These are phyloP conservation scores for Drosophila pseudoobscura DNA, from an alignment of 1,140 invertebrate genomes.

Conservation along the genomic window DNA sequence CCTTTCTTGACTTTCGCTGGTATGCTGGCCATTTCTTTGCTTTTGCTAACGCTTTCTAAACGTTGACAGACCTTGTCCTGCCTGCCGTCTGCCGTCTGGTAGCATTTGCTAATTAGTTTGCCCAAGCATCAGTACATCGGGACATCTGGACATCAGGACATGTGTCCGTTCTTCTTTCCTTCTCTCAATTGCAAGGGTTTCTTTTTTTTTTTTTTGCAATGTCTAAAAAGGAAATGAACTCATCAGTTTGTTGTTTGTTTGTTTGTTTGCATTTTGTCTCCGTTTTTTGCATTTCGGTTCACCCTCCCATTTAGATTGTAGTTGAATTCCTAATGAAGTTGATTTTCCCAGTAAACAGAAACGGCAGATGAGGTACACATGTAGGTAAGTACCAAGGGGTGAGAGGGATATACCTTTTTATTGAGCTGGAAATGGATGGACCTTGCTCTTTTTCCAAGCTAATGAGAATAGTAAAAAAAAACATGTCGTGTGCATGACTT, in stretches of 20 bases:
- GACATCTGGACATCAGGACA: conserved; percentile 37
- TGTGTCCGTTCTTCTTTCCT: conserved; percentile 22
- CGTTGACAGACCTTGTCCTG: conserved; percentile 32
- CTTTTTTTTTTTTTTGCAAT: conserved; percentile 2
- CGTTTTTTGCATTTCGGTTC: conserved; percentile 22
- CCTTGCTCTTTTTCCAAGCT: too few relatives aligned
- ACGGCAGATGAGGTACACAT: too few relatives aligned
- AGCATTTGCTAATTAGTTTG: conserved; percentile 78
- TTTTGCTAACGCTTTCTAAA: conserved; percentile 54
- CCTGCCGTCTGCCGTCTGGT: conserved; percentile 36
- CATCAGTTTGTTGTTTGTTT: conserved; percentile 57
- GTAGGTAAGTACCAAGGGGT: too few relatives aligned
- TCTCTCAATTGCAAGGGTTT: conserved; percentile 4
- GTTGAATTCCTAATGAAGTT: conserved; percentile 61
- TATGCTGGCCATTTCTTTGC: conserved; percentile 29
- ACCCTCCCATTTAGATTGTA: conserved; percentile 13
- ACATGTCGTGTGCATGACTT: too few relatives aligned
- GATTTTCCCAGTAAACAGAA: conserved; percentile 38
- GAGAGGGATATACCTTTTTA: too few relatives aligned
- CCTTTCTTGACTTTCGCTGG: conserved; percentile 10
- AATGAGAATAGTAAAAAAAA: too few relatives aligned
- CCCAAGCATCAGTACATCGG: conserved; percentile 42
- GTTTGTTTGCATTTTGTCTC: conserved; percentile 25
- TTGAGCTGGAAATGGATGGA: too few relatives aligned
- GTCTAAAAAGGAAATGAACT: conserved; percentile 78